Base-by-base conservation (phyloP, 2,113 vertebrate species). In the Thinocorus orbignyianus region DNA sequence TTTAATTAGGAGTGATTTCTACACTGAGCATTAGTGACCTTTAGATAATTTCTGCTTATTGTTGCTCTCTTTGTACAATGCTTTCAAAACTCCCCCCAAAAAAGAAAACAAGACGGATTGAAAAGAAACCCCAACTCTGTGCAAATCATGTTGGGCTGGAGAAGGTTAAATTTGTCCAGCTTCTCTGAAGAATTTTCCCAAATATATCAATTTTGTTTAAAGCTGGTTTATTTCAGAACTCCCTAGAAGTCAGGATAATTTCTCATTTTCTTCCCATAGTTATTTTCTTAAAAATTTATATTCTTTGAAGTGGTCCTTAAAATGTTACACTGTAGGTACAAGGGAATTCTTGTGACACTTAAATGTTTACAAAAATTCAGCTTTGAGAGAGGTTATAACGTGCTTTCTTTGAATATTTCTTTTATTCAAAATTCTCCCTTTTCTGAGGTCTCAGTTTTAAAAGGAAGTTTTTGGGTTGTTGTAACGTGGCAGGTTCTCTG, bases 1-100 rank as follows among this genome's bases (percentile, higher is more conserved):
- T 44, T 94, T 96, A 94, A 96, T 95, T 91, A 85, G 85, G 23
- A 81, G 23, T 88, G 52, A 84, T 76, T 95, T 94, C 62, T 95
- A 35, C 24, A 44, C 46, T 71, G 15, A 93, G 85, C 11, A 87
- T 9, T 18, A 86, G 7, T 66, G 89, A 57, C 15, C 17, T 10
- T 90, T 82, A 76, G 26, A 89, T 57, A 46, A 81, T 76, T 81
- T 76, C 15, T 88, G 10, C 8, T 84, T 90, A 37, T 79, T 58
- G 9, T 66, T 93, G 8, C 7, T 46, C 72, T 69, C 41, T 62
- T 55, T 42, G 23, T 70, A 49, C 1, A 17, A 17, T 65, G 8
- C 4, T 89, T 97, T 81, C 39, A 46, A 44, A 90, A 54, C 1
- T n/a, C 1, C 41, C 41, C 41, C 41, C 8, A 51, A 51, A 51